Evolutionary conservation across 2,888 invertebrate genomes (phyloP), one percentile per base, ranked within the genome.

Genomic region (Rhopalosiphum nymphaeae): DNA sequence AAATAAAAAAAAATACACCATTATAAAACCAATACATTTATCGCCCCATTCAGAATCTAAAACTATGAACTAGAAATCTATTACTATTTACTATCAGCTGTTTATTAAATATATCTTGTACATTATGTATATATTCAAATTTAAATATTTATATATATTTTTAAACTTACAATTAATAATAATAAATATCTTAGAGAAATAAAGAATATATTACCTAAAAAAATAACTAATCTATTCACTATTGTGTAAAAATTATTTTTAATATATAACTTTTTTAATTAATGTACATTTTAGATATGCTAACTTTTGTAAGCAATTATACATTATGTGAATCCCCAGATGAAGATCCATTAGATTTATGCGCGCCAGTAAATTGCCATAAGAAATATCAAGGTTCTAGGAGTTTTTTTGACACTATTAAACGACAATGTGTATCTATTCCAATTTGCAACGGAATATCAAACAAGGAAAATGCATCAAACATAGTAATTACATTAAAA

Each of bases 331-430:
- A 94, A 29, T 57, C 56, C 0, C 92, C 53, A 25, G 92, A 94
- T 42, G 46, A 87, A 78, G 86, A 86, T 36, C 94, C 94, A 3
- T 29, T 89, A 36, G 67, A 90, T 91, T 46, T 85, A 4, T 94
- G 91, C 57, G 49, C 36, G 26, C 85, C 94, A 16, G 91, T 94
- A 26, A 94, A 94, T n/a, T 94, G 91, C 25, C 94, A 94, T 16
- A 85, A 56, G 44, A 94, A 94, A 56, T 94, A 93, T 36, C 42
- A 44, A 67, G 89, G 57, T 25, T 36, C 49, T 10, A 67, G 86
- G 57, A 56, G 92, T n/a, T 87, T 87, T 7, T 91, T n/a, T 44
- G 86, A 91, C n/a, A 7, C 86, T 21, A 10, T 26, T 61, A 56
- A 57, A 67, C 36, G 57, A 10, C 84, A 90, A 92, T 94, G 94